A percentile compares a stretch with the other conserved stretches of the same genome.
These are phyloP conservation scores for Trogon surrucura DNA, from an alignment of 2,113 vertebrate species.

Conservation along the genomic window DNA sequence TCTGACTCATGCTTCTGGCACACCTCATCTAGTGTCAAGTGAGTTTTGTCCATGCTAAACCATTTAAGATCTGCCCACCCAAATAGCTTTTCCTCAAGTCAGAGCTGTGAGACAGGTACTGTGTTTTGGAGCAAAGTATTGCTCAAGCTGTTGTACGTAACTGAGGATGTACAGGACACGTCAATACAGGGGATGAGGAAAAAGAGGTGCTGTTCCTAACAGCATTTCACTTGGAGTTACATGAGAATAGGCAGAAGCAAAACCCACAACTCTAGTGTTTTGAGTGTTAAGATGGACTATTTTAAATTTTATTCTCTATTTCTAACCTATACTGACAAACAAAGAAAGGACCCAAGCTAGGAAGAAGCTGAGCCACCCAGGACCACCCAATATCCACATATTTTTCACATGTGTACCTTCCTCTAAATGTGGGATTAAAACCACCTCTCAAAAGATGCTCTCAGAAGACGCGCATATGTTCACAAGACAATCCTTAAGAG, in stretches of 20 bases:
- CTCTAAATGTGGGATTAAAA: not conserved
- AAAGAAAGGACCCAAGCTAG: not conserved
- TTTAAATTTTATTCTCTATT: not conserved
- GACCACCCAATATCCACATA: not conserved
- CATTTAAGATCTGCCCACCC: not conserved
- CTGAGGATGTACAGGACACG: not conserved
- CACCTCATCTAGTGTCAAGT: not conserved
- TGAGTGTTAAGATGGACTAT: not conserved
- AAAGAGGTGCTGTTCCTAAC: not conserved
- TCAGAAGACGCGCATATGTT: not conserved
- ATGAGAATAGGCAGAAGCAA: not conserved
- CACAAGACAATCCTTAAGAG: not conserved
- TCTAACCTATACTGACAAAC: not conserved
- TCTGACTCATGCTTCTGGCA: slow-evolving; percentile 36
- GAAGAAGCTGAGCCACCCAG: not conserved
- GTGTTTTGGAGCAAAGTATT: not conserved
- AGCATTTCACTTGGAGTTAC: not conserved
- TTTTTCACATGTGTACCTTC: not conserved
- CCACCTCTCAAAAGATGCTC: not conserved
- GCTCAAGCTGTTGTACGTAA: not conserved
- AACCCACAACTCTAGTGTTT: not conserved
- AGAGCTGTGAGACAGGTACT: slow-evolving; percentile 21
- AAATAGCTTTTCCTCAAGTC: slow-evolving; percentile 36
- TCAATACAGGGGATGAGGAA: not conserved
- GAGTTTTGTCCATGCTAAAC: not conserved